phyloP scores from a whole-genome alignment of 2,888 invertebrate genomes.

The Venusia cambrica region DNA sequence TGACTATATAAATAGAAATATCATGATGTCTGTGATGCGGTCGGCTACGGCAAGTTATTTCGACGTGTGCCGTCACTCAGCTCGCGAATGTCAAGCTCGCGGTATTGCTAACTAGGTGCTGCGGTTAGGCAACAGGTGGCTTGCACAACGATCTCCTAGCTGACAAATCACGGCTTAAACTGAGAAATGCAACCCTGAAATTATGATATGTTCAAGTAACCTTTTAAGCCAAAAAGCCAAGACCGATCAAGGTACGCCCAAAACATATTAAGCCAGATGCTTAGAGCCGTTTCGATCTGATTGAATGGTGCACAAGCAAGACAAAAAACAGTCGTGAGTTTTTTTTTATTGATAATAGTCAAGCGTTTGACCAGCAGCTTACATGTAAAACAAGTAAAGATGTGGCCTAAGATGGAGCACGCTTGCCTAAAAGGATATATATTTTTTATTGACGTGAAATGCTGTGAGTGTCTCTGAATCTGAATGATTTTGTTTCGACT shows the following conservation, averaged over 20 bases:
- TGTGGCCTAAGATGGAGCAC: no score
- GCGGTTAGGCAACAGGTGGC: conserved; percentile 70
- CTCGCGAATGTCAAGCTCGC: conserved; percentile 77
- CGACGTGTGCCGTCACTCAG: conserved; percentile 69
- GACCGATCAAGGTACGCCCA: background rate
- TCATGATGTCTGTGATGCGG: conserved; percentile 72
- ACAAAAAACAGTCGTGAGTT: no score
- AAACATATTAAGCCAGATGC: no score
- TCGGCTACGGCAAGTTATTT: conserved; percentile 75
- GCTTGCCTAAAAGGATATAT: no score
- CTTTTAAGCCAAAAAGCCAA: background rate
- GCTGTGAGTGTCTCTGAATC: no score
- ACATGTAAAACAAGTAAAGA: no score
- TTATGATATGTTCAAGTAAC: background rate
- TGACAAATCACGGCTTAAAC: conserved; percentile 34
- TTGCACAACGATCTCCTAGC: conserved; percentile 54
- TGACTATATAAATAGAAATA: conserved; percentile 72
- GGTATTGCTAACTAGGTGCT: conserved; percentile 60
- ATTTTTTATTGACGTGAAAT: no score
- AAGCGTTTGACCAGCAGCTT: no score
- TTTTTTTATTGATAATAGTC: no score
- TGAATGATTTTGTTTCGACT: no score
- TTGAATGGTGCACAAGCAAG: no score
- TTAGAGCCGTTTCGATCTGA: no score
- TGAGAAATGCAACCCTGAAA: conserved; percentile 23